Conservation (phyloP, 2,888 invertebrate species). For the Amphimallon solstitiale region DNA sequence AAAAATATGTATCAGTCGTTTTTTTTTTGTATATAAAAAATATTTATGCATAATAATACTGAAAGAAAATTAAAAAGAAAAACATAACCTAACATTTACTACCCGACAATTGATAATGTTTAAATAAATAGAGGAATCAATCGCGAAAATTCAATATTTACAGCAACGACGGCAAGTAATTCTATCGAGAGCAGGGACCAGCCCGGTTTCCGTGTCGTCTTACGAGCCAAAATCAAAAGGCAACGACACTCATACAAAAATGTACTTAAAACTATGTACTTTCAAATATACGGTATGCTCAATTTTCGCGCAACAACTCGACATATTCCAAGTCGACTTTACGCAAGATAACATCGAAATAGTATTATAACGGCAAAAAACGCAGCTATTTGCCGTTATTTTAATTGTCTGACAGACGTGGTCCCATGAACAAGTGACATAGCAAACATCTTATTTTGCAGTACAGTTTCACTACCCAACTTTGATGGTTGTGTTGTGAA, state of each 20-base stretch:
- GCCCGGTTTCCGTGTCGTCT: neutral
- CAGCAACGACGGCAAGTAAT: conserved; percentile 4
- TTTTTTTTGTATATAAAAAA: conserved; percentile 20
- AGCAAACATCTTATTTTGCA: too few relatives aligned
- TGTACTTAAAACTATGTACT: too few relatives aligned
- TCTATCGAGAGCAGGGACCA: neutral
- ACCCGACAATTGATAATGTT: neutral
- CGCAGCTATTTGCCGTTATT: too few relatives aligned
- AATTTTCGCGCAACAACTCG: too few relatives aligned
- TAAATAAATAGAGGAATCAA: neutral
- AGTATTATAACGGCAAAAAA: too few relatives aligned
- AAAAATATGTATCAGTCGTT: conserved; percentile 27
- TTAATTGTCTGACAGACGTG: too few relatives aligned
- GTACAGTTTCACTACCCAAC: too few relatives aligned
- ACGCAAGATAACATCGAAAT: too few relatives aligned
- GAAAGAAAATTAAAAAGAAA: conserved; percentile 21
- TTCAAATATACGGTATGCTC: too few relatives aligned
- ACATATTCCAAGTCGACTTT: too few relatives aligned
- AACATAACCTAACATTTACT: conserved; percentile 25
- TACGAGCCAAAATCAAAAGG: neutral
- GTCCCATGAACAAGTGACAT: too few relatives aligned
- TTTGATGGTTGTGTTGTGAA: too few relatives aligned
- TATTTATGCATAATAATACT: conserved; percentile 34
- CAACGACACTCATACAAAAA: neutral
- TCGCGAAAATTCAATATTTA: conserved; percentile 3